Base-by-base conservation (phyloP, 2,797 vertebrate genomes). In the Steatocranus sp. region DNA sequence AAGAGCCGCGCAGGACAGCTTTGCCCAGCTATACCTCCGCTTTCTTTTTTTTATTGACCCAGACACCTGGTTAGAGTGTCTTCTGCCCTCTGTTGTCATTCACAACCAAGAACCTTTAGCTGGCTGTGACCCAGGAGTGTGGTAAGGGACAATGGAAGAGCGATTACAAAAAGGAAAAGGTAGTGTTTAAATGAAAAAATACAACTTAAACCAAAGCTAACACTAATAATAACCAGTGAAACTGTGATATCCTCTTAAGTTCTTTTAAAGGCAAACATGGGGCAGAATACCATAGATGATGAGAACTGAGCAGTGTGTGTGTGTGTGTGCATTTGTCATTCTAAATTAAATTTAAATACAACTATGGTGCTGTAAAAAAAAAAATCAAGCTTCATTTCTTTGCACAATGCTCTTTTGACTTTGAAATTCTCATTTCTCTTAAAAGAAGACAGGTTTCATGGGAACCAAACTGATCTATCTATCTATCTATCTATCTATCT, bases 211-310 rank as follows among this genome's bases (percentile, higher is more conserved):
- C 27, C n/a, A 61, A 61, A 30, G 41, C 7, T 53, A 76, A 76
- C 11, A 56, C 43, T 87, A 30, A 78, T 53, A 82, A 76, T 83
- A 83, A 84, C 4, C 86, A 82, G 87, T 70, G 38, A 88, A 80
- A 74, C 83, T 88, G 78, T 85, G 81, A 90, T 93, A 90, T 88
- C 76, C 83, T 81, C 86, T 78, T 87, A 76, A 83, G 76, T 82
- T 88, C n/a, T 82, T 30, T 89, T 74, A 80, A 58, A 82, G 77
- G 56, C 79, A 83, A 68, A 87, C 56, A 82, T 75, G 73, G 86
- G 75, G 6, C 74, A 68, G 76, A 46, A 63, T 73, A 83, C 68
- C 43, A 54, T 75, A 82, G 49, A 41, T 75, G 66, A 6, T 54
- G 68, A 80, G 51, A 74, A 49, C 49, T 32, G 18, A 43, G 14